A percentile compares a stretch with the other conserved stretches of the same genome.
Evolutionary conservation across 2,797 vertebrate species (phyloP).

Genomic region (Rhodeus uyekii): DNA sequence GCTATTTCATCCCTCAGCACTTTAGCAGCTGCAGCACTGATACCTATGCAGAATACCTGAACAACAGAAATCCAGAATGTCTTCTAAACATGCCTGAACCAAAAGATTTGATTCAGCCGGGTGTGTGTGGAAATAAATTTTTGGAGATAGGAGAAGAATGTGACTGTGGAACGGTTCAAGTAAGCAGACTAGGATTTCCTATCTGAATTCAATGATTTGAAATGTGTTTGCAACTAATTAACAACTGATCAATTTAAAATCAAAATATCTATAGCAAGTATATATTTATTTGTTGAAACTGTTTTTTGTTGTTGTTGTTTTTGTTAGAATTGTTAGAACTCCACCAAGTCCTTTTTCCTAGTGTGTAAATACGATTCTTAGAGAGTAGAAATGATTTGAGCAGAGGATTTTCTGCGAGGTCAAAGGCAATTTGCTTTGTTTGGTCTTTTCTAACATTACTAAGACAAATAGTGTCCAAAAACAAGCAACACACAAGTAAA

Average conservation of each 20-base stretch:
- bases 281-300: neutral
- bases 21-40: slow-evolving; percentile 80
- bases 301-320: too few species aligned
- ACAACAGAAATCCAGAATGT: slow-evolving; percentile 66
- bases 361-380: neutral
- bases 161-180: slow-evolving; percentile 75
- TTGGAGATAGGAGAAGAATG: slow-evolving; percentile 75
- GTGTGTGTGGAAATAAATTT: slow-evolving; percentile 77
- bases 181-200: slow-evolving; percentile 50
- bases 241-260: neutral
- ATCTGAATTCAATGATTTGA: neutral
- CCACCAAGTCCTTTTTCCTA: neutral
- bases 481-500: neutral
- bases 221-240: neutral
- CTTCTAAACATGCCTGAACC: slow-evolving; percentile 71
- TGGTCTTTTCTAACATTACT: too few species aligned
- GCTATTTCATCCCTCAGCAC: slow-evolving; percentile 69
- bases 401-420: too few species aligned
- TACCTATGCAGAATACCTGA: slow-evolving; percentile 65
- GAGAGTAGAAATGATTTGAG: neutral
- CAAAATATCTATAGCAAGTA: neutral
- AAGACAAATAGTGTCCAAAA: too few species aligned
- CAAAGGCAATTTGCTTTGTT: too few species aligned
- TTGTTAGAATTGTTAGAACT: neutral
- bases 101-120: slow-evolving; percentile 40